These are phyloP conservation scores for Tuta absoluta DNA, from an alignment of 2,888 invertebrate species.

Conservation along the genomic window DNA sequence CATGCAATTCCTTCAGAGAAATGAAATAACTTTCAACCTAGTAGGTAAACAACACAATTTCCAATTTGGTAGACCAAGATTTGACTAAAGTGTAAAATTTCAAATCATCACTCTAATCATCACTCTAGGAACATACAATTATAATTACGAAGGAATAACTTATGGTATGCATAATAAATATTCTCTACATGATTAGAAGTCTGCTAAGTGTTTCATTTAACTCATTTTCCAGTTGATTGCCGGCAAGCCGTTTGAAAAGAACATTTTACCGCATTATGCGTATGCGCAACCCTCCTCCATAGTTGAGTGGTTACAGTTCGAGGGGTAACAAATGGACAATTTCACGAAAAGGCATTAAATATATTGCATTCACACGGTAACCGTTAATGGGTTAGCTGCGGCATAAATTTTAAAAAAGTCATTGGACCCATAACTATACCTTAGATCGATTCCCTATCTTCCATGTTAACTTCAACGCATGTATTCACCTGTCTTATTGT, in stretches of 20 bases:
- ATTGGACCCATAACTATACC: neutral
- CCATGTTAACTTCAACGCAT: neutral
- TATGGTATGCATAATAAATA: slow-evolving; percentile 8
- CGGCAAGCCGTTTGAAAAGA: slow-evolving; percentile 63
- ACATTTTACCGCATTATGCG: slow-evolving; percentile 66
- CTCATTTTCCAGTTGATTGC: slow-evolving; percentile 61
- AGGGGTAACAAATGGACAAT: slow-evolving; percentile 46
- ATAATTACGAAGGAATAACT: slow-evolving; percentile 11
- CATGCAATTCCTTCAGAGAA: neutral
- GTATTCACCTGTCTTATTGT: slow-evolving; percentile 17
- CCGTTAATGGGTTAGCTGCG: slow-evolving; percentile 27
- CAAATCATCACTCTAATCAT: neutral
- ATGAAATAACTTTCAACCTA: too few species aligned
- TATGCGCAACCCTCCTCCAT: slow-evolving; percentile 62
- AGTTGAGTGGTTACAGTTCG: slow-evolving; percentile 47
- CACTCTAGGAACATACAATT: slow-evolving; percentile 7
- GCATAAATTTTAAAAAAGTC: slow-evolving; percentile 11
- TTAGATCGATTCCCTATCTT: neutral
- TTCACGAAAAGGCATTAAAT: slow-evolving; percentile 46
- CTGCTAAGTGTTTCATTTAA: slow-evolving; percentile 43
- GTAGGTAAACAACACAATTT: neutral
- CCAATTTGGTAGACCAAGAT: neutral
- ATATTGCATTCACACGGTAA: slow-evolving; percentile 51
- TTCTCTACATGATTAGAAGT: slow-evolving; percentile 12
- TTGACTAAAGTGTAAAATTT: neutral